Percentiles rank a stretch among this genome's conserved stretches.
Conservation (phyloP, 2,113 vertebrate genomes). For the Pelodiscus sinensis region DNA sequence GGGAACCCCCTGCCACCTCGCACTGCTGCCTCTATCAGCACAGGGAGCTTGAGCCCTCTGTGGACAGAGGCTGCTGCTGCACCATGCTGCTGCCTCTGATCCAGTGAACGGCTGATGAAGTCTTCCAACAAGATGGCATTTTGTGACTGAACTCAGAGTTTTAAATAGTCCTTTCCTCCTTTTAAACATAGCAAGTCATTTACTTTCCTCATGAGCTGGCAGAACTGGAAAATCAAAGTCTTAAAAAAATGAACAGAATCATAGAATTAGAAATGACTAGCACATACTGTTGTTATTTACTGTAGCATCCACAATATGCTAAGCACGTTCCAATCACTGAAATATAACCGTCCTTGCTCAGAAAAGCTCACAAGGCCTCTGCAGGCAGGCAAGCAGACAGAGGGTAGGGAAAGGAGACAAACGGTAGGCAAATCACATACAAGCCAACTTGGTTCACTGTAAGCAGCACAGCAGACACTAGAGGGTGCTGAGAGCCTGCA, state of each 20-base stretch:
- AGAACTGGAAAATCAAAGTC: neutral
- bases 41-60: too few relatives aligned
- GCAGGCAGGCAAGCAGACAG: rapidly evolving
- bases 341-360: rapidly evolving
- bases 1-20: too few relatives aligned
- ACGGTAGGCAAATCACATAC: neutral
- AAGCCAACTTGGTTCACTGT: neutral
- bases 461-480: slow-evolving; percentile 4
- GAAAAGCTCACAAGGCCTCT: neutral
- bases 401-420: neutral
- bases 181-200: too few relatives aligned
- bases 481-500: slow-evolving; percentile 38
- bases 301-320: neutral
- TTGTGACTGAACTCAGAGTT: neutral
- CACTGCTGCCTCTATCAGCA: too few relatives aligned
- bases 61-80: rapidly evolving
- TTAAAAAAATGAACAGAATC: neutral
- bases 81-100: too few relatives aligned
- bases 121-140: rapidly evolving
- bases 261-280: neutral
- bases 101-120: neutral
- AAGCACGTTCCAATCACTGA: neutral
- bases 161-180: neutral
- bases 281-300: neutral
- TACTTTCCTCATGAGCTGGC: neutral